Conservation (phyloP, 2,888 invertebrate species). For the Rhagonycha fulva region DNA sequence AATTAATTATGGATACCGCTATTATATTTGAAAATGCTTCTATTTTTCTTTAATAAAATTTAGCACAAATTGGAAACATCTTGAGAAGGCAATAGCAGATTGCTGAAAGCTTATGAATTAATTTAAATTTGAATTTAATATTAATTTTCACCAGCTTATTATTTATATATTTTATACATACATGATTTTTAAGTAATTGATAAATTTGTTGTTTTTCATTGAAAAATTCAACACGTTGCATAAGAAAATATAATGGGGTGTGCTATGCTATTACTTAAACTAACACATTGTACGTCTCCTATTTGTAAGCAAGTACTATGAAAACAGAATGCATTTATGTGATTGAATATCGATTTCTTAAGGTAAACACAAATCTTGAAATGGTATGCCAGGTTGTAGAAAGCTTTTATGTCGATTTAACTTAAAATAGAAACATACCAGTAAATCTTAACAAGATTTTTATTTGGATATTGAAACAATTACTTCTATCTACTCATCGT, state of each 20-base stretch:
- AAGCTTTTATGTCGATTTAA: slow-evolving; percentile 20
- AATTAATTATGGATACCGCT: too few species aligned
- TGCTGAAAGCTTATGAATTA: too few species aligned
- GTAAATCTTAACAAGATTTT: slow-evolving; percentile 9
- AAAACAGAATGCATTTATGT: slow-evolving; percentile 28
- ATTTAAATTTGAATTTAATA: neutral
- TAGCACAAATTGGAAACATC: too few species aligned
- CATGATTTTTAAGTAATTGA: neutral
- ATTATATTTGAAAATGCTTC: too few species aligned
- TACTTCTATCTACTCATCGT: neutral
- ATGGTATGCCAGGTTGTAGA: slow-evolving; percentile 17
- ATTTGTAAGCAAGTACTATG: slow-evolving; percentile 18
- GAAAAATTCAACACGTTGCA: neutral
- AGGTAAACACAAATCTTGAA: slow-evolving; percentile 19
- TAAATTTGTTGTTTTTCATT: neutral
- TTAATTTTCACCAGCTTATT: neutral
- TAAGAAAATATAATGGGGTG: neutral
- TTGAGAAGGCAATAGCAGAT: too few species aligned
- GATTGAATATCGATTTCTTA: slow-evolving; percentile 32
- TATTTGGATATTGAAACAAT: slow-evolving; percentile 4
- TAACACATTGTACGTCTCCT: slow-evolving; percentile 11
- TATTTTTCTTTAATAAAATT: too few species aligned
- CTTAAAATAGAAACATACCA: slow-evolving; percentile 13
- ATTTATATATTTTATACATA: neutral
- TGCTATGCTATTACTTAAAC: slow-evolving; percentile 12